Conservation (phyloP, 2,888 invertebrate genomes). For the Adela reaumurella region DNA sequence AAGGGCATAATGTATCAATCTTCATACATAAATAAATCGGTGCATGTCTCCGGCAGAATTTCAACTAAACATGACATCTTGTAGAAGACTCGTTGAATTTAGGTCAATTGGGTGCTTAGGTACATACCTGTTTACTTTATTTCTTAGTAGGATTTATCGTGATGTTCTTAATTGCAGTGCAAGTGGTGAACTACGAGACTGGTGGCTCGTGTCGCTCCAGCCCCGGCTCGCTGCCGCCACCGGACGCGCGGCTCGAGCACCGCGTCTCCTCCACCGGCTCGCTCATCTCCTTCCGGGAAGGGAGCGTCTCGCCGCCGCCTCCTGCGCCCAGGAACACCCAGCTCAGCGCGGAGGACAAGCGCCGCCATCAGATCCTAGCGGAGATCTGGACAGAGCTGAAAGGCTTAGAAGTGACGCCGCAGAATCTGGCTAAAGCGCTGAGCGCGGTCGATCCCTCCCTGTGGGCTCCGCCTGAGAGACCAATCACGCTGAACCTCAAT, state of each 20-base stretch:
- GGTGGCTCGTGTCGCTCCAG: not conserved
- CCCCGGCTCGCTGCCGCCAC: not conserved
- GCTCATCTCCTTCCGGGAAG: slow-evolving; percentile 44
- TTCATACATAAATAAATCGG: too few species aligned
- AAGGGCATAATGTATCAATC: too few species aligned
- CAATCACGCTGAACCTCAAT: slow-evolving; percentile 67
- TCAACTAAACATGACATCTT: too few species aligned
- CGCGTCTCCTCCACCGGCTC: slow-evolving; percentile 44
- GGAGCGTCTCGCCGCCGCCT: slow-evolving; percentile 28
- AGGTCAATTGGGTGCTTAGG: too few species aligned
- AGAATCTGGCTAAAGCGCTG: slow-evolving; percentile 59
- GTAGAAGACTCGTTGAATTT: too few species aligned
- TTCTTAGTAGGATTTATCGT: too few species aligned
- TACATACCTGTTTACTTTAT: too few species aligned
- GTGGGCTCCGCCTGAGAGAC: slow-evolving; percentile 66
- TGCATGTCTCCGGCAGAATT: too few species aligned
- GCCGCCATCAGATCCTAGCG: slow-evolving; percentile 60
- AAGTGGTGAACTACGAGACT: not conserved
- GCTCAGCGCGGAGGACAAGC: slow-evolving; percentile 60
- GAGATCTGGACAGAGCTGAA: slow-evolving; percentile 64
- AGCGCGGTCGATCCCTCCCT: slow-evolving; percentile 63
- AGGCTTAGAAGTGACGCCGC: slow-evolving; percentile 61
- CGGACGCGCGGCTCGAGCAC: not conserved
- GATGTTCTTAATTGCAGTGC: not conserved
- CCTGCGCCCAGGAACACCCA: slow-evolving; percentile 46